Conservation (phyloP, 2,797 vertebrate species). For the Lepilemur septentrionalis region DNA sequence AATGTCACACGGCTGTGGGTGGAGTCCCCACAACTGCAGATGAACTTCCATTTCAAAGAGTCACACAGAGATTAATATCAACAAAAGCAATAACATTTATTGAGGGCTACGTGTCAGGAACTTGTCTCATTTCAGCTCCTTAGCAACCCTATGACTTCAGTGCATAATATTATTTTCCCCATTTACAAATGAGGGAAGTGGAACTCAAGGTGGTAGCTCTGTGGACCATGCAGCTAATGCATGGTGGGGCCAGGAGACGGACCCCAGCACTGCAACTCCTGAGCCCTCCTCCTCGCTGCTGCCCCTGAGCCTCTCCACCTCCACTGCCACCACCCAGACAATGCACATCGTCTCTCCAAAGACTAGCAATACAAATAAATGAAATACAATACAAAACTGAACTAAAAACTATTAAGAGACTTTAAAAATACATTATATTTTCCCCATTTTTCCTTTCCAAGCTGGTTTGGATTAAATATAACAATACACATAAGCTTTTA, state of each 20-base stretch:
- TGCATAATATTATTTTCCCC: neutral
- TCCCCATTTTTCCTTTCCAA: conserved; percentile 11
- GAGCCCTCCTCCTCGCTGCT: neutral
- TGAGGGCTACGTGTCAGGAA: neutral
- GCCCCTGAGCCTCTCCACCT: neutral
- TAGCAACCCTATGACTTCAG: neutral
- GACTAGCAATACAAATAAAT: neutral
- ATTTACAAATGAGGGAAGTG: neutral
- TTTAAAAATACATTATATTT: conserved; percentile 29
- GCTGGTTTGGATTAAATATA: conserved; percentile 47
- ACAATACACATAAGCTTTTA: conserved; percentile 1
- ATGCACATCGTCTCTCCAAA: neutral
- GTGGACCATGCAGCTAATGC: neutral
- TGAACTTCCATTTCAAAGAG: neutral
- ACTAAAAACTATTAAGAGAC: neutral
- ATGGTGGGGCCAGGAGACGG: neutral
- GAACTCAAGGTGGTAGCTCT: neutral
- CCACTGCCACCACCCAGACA: neutral
- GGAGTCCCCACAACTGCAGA: neutral
- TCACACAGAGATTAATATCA: neutral
- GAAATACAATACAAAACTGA: neutral
- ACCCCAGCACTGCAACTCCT: neutral
- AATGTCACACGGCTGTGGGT: neutral
- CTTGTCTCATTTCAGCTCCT: neutral
- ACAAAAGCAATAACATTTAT: neutral